Percentiles rank a stretch among this genome's conserved stretches.
Evolutionary conservation across 1,140 invertebrate species (phyloP).

Genomic region (Sarcophaga peregrina): DNA sequence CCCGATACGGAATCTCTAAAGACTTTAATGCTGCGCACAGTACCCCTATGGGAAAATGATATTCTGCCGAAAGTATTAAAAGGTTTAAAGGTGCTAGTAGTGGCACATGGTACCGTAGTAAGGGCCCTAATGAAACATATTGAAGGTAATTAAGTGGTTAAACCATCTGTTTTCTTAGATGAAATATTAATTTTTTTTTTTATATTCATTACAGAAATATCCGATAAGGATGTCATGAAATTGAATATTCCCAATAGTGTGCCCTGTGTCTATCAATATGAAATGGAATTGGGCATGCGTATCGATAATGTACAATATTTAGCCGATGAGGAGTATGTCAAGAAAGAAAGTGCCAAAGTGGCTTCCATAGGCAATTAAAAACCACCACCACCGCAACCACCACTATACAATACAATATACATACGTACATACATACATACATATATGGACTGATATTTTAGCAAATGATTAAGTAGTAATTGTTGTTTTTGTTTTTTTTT

Average conservation of each 20-base stretch:
- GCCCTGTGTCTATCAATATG: conserved; percentile 76
- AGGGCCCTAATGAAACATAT: conserved; percentile 78
- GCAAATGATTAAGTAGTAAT: neutral
- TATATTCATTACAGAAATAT: conserved; percentile 66
- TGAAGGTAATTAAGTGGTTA: conserved; percentile 66
- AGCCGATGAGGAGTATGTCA: conserved; percentile 74
- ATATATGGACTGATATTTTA: conserved; percentile 6
- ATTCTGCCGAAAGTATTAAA: conserved; percentile 74
- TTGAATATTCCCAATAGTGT: conserved; percentile 82
- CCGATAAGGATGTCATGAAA: conserved; percentile 73
- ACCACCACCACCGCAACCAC: too few relatives aligned
- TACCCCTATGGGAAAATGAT: conserved; percentile 76
- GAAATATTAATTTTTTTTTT: neutral
- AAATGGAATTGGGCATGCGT: conserved; percentile 70
- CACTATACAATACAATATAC: neutral
- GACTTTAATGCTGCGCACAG: conserved; percentile 71
- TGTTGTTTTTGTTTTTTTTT: too few relatives aligned
- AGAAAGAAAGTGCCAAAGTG: conserved; percentile 71
- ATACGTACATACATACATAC: neutral
- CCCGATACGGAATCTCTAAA: conserved; percentile 77
- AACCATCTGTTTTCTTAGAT: neutral
- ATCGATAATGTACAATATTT: conserved; percentile 72
- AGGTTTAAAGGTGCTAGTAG: conserved; percentile 74
- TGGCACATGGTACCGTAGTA: conserved; percentile 79
- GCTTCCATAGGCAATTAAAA: conserved; percentile 59